Evolutionary conservation across 2,113 vertebrate species (phyloP), one percentile per base, ranked within the genome.

Genomic region (Macrotis lagotis): DNA sequence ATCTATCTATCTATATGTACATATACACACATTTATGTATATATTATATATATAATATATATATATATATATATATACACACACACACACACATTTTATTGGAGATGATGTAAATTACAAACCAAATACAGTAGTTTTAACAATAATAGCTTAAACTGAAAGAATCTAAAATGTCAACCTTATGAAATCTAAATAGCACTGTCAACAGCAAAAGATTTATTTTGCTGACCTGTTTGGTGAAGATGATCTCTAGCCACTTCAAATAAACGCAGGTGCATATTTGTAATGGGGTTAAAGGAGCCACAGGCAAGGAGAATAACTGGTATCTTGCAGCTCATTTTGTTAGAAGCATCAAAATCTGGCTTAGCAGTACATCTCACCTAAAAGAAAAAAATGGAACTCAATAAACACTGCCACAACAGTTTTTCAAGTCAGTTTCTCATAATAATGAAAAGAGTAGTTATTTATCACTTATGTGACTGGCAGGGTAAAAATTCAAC

Each of bases 221-320:
- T 48, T 88, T 90, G 98, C 99, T 98, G 94, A 99, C 99, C 99
- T 99, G 99, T 99, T 96, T 98, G 98, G 97, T 99, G 99, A 97
- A 99, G 98, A 94, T 99, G 99, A 97, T 99, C 99, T 98, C 99
- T 99, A 95, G 99, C 99, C 97, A 99, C 98, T 97, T 99, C 99
- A 96, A 99, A 99, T 94, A 99, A 98, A 95, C 99, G 98, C 99
- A 99, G 98, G 96, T 99, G 99, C 98, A 99, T 99, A 98, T 99
- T 98, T 96, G 99, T 99, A 98, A 99, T 99, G 95, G 99, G 99
- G 97, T 99, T 99, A 97, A 99, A 99, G 91, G 99, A 99, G 95
- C 99, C 99, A 66, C 99, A 99, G 53, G 99, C 99, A 48, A 99
- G 98, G 24, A 99, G 98, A 74, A 99, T 97, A 66, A 99, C 98